These are phyloP conservation scores for Actinernus sp. DNA, from an alignment of 92 coral and sea anemone genomes.

Conservation along the genomic window DNA sequence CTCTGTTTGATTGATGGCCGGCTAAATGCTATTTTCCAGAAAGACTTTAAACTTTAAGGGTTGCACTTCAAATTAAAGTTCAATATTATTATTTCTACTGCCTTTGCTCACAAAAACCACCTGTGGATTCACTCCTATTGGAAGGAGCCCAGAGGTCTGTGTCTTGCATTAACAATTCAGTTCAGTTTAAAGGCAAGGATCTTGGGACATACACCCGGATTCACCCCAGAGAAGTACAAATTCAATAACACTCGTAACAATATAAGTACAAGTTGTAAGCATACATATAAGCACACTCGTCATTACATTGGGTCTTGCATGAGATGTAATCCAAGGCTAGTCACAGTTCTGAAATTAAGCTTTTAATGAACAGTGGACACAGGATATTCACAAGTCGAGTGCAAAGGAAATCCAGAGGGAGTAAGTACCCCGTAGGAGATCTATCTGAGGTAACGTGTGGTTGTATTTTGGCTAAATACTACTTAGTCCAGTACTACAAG, in stretches of 20 bases:
- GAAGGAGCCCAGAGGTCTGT: not conserved
- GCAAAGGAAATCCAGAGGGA: not conserved
- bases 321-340: not conserved
- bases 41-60: no score
- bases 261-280: not conserved
- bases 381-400: conserved; percentile 27
- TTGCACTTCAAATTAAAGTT: no score
- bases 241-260: not conserved
- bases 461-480: not conserved
- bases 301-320: no score
- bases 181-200: conserved; percentile 3
- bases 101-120: no score
- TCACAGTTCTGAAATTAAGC: conserved; percentile 16
- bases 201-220: conserved; percentile 10
- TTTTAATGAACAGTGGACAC: conserved; percentile 28
- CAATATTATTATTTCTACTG: no score
- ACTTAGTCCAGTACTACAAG: not conserved
- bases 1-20: no score
- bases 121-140: no score
- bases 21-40: no score
- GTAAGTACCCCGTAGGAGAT: no score
- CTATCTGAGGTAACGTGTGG: not conserved
- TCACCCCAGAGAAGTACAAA: conserved; percentile 5
- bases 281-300: no score
- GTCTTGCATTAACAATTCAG: conserved; percentile 1